Percentiles rank a stretch among this genome's conserved stretches.
phyloP scores from a whole-genome alignment of 2,888 invertebrate species.

The Hirtodrosophila alboralis region DNA sequence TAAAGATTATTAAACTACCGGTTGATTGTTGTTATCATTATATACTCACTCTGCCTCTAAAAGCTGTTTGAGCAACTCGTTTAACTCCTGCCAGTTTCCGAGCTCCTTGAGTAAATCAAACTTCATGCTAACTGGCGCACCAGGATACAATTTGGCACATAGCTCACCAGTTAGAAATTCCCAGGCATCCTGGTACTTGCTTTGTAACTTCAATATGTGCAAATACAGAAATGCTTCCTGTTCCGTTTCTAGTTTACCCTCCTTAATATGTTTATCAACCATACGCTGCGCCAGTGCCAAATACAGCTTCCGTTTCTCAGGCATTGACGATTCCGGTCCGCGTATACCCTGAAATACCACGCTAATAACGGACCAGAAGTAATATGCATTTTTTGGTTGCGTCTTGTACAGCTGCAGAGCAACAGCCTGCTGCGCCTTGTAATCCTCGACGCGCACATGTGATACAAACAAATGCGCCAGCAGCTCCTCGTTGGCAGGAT shows the following conservation, averaged over 20 bases:
- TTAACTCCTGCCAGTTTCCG: constrained; percentile 90
- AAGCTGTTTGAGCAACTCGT: constrained; percentile 89
- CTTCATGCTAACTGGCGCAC: constrained; percentile 88
- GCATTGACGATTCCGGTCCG: constrained; percentile 85
- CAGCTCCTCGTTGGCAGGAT: constrained; percentile 95
- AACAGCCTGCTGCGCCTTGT: constrained; percentile 94
- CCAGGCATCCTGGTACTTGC: constrained; percentile 92
- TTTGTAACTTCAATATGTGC: constrained; percentile 92
- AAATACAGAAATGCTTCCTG: constrained; percentile 96
- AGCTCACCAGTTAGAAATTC: constrained; percentile 92
- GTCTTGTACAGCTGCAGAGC: constrained; percentile 96
- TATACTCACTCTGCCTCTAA: constrained; percentile 88
- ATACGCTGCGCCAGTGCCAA: constrained; percentile 96
- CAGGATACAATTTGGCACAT: constrained; percentile 88
- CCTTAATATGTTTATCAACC: constrained; percentile 94
- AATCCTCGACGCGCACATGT: constrained; percentile 95
- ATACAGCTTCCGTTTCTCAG: constrained; percentile 88
- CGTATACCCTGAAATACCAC: constrained; percentile 91
- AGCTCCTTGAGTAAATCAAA: constrained; percentile 90
- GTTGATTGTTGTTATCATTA: not conserved
- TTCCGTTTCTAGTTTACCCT: constrained; percentile 95
- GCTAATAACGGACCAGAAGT: constrained; percentile 99
- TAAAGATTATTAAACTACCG: constrained; percentile 19
- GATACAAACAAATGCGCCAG: constrained; percentile 98
- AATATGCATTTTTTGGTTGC: constrained; percentile 97